These are phyloP conservation scores for Tauraco hartlaubi DNA, from an alignment of 2,797 vertebrate genomes.

Conservation along the genomic window DNA sequence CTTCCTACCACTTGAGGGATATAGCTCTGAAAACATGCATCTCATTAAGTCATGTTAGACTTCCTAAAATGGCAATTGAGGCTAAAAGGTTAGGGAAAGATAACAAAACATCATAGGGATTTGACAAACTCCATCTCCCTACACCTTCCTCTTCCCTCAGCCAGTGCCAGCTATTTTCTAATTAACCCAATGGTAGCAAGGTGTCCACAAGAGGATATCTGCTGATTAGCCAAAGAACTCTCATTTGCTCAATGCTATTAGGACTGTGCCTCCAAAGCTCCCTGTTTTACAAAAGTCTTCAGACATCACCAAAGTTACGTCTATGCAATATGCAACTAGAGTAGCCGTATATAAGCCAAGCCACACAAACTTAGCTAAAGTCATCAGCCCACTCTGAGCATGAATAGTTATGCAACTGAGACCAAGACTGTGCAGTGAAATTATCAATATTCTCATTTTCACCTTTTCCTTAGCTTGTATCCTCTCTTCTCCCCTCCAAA, in stretches of 20 bases:
- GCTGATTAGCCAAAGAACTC: conserved; percentile 53
- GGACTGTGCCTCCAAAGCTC: not conserved
- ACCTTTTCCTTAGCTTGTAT: not conserved
- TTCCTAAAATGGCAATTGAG: conserved; percentile 63
- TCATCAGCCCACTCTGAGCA: not conserved
- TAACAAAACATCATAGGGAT: conserved; percentile 5
- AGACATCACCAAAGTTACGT: not conserved
- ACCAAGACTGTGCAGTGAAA: not conserved
- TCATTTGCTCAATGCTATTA: conserved; percentile 52
- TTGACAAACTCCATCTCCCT: not conserved
- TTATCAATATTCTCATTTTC: not conserved
- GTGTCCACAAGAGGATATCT: conserved; percentile 16
- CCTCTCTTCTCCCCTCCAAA: conserved; percentile 17
- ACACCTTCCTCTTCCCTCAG: not conserved
- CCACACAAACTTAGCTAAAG: not conserved
- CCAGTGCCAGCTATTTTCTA: conserved; percentile 47
- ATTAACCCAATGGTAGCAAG: conserved; percentile 54
- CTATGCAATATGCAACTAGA: not conserved
- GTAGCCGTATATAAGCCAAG: not conserved
- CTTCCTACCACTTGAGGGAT: conserved; percentile 27
- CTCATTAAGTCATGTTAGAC: conserved; percentile 20
- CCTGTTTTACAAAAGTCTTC: not conserved
- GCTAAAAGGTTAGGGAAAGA: conserved; percentile 53
- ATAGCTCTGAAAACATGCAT: conserved; percentile 26
- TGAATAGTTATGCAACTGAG: not conserved